phyloP scores from a whole-genome alignment of 1,140 invertebrate genomes.

The Drosophila mayri region DNA sequence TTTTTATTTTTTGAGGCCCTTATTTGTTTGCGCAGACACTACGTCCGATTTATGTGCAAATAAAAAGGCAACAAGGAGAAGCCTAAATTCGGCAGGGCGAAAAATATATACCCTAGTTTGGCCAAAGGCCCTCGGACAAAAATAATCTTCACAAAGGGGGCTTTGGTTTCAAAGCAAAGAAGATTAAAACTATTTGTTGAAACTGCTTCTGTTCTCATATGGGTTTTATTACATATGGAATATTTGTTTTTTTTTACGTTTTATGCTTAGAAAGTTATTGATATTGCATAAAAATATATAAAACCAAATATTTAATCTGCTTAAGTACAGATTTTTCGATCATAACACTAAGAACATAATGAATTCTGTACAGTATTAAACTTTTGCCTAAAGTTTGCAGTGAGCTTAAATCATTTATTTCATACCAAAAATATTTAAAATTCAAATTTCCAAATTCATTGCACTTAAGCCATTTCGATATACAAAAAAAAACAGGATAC shows the following conservation, averaged over 20 bases:
- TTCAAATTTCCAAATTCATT: neutral
- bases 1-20: slow-evolving; percentile 43
- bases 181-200: neutral
- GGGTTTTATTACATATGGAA: neutral
- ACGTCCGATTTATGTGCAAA: slow-evolving; percentile 60
- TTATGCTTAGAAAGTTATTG: neutral
- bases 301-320: too few relatives aligned
- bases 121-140: neutral
- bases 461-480: neutral
- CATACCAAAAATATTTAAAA: neutral
- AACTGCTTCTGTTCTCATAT: neutral
- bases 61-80: slow-evolving; percentile 10
- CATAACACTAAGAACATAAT: too few relatives aligned
- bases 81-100: slow-evolving; percentile 13
- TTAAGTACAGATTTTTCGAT: neutral
- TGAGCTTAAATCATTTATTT: neutral
- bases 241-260: too few relatives aligned
- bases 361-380: too few relatives aligned
- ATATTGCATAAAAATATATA: neutral
- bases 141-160: slow-evolving; percentile 9
- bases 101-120: slow-evolving; percentile 3
- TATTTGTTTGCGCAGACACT: slow-evolving; percentile 56
- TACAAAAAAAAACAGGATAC: neutral
- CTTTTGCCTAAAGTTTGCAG: too few relatives aligned
- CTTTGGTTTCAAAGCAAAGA: slow-evolving; percentile 19